These are phyloP conservation scores for Alectura lathami DNA, from an alignment of 2,113 vertebrate species.

Conservation along the genomic window DNA sequence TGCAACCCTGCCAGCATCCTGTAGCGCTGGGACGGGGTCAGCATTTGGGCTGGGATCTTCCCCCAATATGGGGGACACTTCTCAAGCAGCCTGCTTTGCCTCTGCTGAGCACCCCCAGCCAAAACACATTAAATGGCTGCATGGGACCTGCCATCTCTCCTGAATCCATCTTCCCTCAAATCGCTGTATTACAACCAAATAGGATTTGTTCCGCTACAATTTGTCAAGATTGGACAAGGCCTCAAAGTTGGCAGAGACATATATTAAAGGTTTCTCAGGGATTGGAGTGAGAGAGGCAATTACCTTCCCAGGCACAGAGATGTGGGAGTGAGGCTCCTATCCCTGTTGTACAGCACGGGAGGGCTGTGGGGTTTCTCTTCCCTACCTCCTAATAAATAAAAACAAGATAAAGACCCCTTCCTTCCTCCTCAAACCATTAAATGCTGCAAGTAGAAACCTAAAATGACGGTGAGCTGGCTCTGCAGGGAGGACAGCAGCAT, in stretches of 20 bases:
- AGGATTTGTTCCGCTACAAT: slow-evolving; percentile 71
- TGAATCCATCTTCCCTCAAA: slow-evolving; percentile 46
- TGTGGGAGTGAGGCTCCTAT: background rate
- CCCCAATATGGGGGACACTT: background rate
- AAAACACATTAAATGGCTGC: accelerated
- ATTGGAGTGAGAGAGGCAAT: slow-evolving; percentile 22
- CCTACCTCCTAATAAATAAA: background rate
- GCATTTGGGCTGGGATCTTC: background rate
- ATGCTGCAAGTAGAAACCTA: background rate
- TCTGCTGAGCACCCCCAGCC: background rate
- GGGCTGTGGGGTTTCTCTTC: background rate
- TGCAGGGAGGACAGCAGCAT: accelerated
- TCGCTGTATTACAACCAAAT: slow-evolving; percentile 53
- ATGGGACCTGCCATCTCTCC: background rate
- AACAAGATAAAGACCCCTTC: background rate
- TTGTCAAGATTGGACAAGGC: slow-evolving; percentile 63
- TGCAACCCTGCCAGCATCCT: background rate
- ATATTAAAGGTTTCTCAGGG: slow-evolving; percentile 57
- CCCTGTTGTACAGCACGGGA: background rate
- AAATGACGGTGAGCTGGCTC: accelerated
- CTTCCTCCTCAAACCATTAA: accelerated
- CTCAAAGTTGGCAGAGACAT: slow-evolving; percentile 11
- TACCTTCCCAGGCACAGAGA: background rate
- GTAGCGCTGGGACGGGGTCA: background rate
- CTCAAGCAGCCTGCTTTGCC: accelerated